Conservation (phyloP, 2,888 invertebrate species). For the Anticlea derivata region DNA sequence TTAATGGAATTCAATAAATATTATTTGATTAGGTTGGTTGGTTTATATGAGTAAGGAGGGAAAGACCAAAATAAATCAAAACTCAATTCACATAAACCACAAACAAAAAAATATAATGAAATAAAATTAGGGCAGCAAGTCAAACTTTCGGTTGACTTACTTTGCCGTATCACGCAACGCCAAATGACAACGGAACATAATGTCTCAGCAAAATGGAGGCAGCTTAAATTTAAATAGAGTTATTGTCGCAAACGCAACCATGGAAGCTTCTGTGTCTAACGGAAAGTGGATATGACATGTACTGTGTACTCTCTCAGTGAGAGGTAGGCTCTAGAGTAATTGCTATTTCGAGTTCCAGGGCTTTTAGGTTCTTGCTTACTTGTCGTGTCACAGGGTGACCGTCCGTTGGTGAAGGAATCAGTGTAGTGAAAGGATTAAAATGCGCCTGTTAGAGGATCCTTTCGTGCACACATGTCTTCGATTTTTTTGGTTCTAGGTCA, state of each 20-base stretch:
- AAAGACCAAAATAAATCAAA: conserved; percentile 56
- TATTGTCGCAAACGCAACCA: conserved; percentile 35
- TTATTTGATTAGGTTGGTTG: conserved; percentile 24
- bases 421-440: too few species aligned
- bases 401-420: too few species aligned
- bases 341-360: too few species aligned
- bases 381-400: too few species aligned
- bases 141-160: conserved; percentile 73
- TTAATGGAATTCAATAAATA: conserved; percentile 23
- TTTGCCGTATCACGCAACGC: conserved; percentile 68
- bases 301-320: too few species aligned
- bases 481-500: too few species aligned
- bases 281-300: too few species aligned
- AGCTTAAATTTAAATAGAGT: conserved; percentile 41
- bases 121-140: conserved; percentile 75
- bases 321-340: too few species aligned
- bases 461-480: too few species aligned
- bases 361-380: too few species aligned
- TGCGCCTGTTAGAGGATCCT: too few species aligned
- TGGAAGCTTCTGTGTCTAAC: conserved; percentile 10
- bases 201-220: conserved; percentile 54
- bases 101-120: conserved; percentile 66
- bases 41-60: conserved; percentile 8
- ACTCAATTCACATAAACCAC: conserved; percentile 61
- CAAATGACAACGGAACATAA: conserved; percentile 64